These are phyloP conservation scores for Semicossyphus pulcher DNA, from an alignment of 2,113 vertebrate genomes.

Conservation along the genomic window DNA sequence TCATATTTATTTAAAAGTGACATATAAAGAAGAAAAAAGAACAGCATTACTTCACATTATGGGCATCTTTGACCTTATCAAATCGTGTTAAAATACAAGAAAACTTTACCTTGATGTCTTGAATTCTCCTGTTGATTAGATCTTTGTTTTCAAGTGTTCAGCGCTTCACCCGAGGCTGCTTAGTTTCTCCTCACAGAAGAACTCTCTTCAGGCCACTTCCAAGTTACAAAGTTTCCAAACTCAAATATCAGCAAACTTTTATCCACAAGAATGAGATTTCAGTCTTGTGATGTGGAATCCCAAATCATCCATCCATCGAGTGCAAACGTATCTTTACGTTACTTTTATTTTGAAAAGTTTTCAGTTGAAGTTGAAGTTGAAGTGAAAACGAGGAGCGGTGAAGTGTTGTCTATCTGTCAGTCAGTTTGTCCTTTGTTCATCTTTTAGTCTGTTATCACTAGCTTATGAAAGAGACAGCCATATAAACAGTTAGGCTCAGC, in stretches of 20 bases:
- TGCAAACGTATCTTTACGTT: no score
- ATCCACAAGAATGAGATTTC: not conserved
- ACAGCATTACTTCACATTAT: not conserved
- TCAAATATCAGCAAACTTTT: not conserved
- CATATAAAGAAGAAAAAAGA: not conserved
- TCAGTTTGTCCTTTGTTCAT: constrained; percentile 11
- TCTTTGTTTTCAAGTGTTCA: constrained; percentile 9
- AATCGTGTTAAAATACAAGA: constrained; percentile 5
- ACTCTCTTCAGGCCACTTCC: not conserved
- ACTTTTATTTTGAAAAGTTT: not conserved
- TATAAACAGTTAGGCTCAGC: constrained; percentile 10
- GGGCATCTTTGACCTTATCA: not conserved
- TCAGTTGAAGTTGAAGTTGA: not conserved
- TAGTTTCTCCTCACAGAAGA: not conserved
- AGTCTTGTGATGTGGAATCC: not conserved
- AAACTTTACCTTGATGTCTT: constrained; percentile 28
- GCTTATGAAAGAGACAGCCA: constrained; percentile 37
- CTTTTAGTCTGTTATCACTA: constrained; percentile 25
- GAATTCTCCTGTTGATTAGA: not conserved
- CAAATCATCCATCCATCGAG: not conserved
- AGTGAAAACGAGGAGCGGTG: not conserved
- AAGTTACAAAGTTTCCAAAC: not conserved
- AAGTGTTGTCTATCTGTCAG: not conserved
- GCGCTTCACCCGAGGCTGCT: not conserved
- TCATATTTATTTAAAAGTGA: not conserved